phyloP scores from a whole-genome alignment of 1,140 invertebrate genomes.

The Conus ventricosus region DNA sequence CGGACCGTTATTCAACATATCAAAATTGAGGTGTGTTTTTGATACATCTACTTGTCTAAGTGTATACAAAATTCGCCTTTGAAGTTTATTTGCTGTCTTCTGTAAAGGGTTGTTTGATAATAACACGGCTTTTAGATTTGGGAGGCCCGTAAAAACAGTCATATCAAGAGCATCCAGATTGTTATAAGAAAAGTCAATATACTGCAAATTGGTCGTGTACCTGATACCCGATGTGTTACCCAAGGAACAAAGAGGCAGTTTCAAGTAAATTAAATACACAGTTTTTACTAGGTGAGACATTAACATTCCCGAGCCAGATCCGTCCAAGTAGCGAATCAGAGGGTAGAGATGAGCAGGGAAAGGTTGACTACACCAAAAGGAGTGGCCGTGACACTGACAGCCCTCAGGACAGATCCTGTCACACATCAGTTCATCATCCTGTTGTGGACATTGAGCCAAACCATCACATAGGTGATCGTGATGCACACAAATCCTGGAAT shows the following conservation, averaged over 20 bases:
- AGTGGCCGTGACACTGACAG: background rate
- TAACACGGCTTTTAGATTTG: conserved; percentile 20
- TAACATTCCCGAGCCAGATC: background rate
- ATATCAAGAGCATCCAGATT: background rate
- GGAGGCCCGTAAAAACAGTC: background rate
- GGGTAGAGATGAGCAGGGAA: background rate
- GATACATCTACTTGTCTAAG: conserved; percentile 19
- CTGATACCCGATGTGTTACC: background rate
- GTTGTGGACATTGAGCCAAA: too few species aligned
- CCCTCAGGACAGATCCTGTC: too few species aligned
- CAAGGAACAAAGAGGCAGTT: background rate
- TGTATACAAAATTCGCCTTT: background rate
- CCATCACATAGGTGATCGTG: background rate
- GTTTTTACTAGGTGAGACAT: background rate
- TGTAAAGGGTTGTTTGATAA: conserved; percentile 24
- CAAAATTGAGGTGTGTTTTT: background rate
- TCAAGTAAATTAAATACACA: background rate
- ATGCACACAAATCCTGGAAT: background rate
- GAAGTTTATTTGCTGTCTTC: background rate
- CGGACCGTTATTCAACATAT: background rate
- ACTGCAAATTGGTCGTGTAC: background rate
- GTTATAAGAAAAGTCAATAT: conserved; percentile 33
- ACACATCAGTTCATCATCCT: too few species aligned
- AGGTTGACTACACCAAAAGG: background rate
- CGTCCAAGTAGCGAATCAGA: background rate